A percentile compares a stretch with the other conserved stretches of the same genome.
Conservation (phyloP, 2,113 vertebrate genomes). For the Limanda limanda region DNA sequence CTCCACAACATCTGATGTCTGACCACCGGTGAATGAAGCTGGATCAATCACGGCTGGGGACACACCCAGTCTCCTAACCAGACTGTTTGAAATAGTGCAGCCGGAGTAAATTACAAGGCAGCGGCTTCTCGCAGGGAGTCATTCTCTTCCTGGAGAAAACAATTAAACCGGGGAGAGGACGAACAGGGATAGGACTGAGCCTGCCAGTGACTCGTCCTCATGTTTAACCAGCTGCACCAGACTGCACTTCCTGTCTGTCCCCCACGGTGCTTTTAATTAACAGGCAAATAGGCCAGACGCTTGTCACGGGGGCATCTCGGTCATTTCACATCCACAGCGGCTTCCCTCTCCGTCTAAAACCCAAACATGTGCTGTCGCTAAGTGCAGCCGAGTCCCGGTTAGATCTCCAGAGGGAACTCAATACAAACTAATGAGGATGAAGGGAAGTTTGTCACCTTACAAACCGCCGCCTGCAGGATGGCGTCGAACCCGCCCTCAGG, state of each 20-base stretch:
- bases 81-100: conserved; percentile 32
- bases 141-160: conserved; percentile 54
- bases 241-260: conserved; percentile 55
- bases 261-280: conserved; percentile 56
- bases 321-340: not conserved
- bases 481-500: conserved; percentile 96
- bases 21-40: not conserved
- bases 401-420: not conserved
- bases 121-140: conserved; percentile 30
- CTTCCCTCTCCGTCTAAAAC: not conserved
- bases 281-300: conserved; percentile 33
- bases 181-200: conserved; percentile 27
- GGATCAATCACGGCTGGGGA: not conserved
- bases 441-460: conserved; percentile 85
- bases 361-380: not conserved
- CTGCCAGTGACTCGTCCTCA: conserved; percentile 36
- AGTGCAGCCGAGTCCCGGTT: not conserved
- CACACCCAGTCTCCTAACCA: not conserved
- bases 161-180: conserved; percentile 34
- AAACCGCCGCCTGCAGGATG: conserved; percentile 94
- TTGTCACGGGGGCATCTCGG: conserved; percentile 17
- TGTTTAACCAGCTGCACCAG: conserved; percentile 70
- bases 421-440: not conserved
- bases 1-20: not conserved
- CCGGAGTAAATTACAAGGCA: conserved; percentile 67